A percentile compares a stretch with the other conserved stretches of the same genome.
These are phyloP conservation scores for Hipposideros larvatus DNA, from an alignment of 2,797 vertebrate genomes.

Conservation along the genomic window DNA sequence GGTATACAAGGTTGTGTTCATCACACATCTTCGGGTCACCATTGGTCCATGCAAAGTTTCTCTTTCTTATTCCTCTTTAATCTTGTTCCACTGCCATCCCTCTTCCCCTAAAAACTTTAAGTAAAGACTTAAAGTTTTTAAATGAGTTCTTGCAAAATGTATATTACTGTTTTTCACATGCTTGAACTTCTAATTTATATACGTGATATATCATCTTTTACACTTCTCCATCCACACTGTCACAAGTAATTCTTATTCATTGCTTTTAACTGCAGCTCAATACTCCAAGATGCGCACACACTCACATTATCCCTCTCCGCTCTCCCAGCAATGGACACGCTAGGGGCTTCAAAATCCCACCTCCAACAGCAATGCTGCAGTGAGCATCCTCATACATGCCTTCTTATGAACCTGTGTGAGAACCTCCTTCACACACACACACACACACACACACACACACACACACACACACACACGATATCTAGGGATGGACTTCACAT, in stretches of 20 bases:
- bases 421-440: too few relatives aligned
- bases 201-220: background rate
- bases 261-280: background rate
- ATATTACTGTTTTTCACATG: background rate
- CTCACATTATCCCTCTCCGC: background rate
- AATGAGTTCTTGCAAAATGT: background rate
- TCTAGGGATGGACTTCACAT: background rate
- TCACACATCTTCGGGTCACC: background rate
- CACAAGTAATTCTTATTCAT: background rate
- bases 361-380: background rate
- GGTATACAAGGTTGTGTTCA: background rate
- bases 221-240: background rate
- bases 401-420: background rate
- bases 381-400: background rate
- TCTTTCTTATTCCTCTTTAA: background rate
- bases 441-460: background rate
- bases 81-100: background rate
- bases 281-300: accelerated
- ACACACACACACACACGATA: too few relatives aligned
- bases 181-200: background rate
- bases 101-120: background rate
- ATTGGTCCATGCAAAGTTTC: background rate
- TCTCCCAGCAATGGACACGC: background rate
- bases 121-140: background rate
- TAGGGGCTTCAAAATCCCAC: background rate